Base-by-base conservation (phyloP, 2,888 invertebrate genomes). In the Pristionchus maxplancki region DNA sequence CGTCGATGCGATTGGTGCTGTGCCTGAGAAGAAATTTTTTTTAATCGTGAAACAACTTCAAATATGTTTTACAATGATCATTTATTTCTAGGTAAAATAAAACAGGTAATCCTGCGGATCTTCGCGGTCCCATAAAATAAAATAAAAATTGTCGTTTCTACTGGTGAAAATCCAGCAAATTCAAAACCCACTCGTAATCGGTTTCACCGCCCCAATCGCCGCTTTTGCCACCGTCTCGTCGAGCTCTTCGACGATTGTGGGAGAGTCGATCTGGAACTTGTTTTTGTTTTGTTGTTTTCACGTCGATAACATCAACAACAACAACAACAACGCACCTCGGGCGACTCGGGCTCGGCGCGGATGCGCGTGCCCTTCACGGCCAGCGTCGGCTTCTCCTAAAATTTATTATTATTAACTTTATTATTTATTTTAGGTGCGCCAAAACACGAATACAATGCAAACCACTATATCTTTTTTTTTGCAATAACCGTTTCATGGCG, bases 331-430 rank as follows among this genome's bases (percentile, higher is more conserved):
- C 44, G 17, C 24, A 85, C 85, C 85, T 85, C 85, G n/a, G 62
- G 28, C 44, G 31, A 28, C 17, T 84, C 84, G 17, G 85, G 85
- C 28, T 85, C 85, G n/a, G 85, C 64, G 71, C 40, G n/a, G 5
- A 53, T 53, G 24, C 64, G 62, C 62, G 50, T 64, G 31, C 87
- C 87, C 44, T 87, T 87, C 13, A 87, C 87, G 1, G 87, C 87
- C 44, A 87, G 87, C 50, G 87, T 87, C 74, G 87, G 87, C 87
- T 87, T 87, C 87, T 87, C 87, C 74, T 87, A 74, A 28, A 87
- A 64, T 48, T 44, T 13, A 40, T 40, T 15, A 20, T 64, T 15
- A 8, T 31, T 64, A 8, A 28, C 28, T 6, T 82, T 28, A 28
- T 81, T 34, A 78, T 37, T 31, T 40, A 13, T 37, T 34, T 15